Evolutionary conservation across 2,888 invertebrate genomes (phyloP), one percentile per base, ranked within the genome.

Genomic region (Caenorhabditis imperialis): DNA sequence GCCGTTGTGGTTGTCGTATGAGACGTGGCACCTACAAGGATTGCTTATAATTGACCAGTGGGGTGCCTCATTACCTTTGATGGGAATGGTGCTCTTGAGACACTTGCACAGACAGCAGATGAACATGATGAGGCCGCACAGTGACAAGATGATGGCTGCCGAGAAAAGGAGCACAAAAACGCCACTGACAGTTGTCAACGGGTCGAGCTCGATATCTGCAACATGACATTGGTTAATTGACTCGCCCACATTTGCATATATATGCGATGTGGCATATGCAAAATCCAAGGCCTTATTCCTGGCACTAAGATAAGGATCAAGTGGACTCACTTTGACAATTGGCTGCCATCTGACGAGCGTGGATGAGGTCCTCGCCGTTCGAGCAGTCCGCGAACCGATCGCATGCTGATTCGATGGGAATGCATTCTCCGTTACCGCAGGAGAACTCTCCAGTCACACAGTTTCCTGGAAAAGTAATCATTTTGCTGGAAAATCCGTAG

Each of bases 351-450:
- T 80, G 75, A 42, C 73, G 71, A 8, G 67, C 55, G 33, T 73
- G 75, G 40, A 71, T 61, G 33, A 80, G 48, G 57, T 82, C 82
- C 25, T 78, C 74, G 20, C 69, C 78, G 45, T 82, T 79, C 8
- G 74, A 63, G 65, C 82, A 82, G 57, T 82, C 80, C 6, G 80
- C 74, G 58, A 77, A 78, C 20, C 71, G 61, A 48, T 82, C 78
- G 38, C 82, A 82, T 0, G 78, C 82, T 16, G 78, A 62, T 60
- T 78, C 80, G 20, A 74, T 55, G 12, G 82, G 82, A 48, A 82
- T 80, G 45, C 80, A 82, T 55, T 82, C 82, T 30, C 69, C 71
- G 37, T 80, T 79, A 2, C 78, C 77, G 30, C 82, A 82, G 1
- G 78, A 70, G 48, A 82, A 82, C 44, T 82, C 82, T n/a, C 69